These are phyloP conservation scores for Heliconius hermathena DNA, from an alignment of 1,140 invertebrate genomes.

Conservation along the genomic window DNA sequence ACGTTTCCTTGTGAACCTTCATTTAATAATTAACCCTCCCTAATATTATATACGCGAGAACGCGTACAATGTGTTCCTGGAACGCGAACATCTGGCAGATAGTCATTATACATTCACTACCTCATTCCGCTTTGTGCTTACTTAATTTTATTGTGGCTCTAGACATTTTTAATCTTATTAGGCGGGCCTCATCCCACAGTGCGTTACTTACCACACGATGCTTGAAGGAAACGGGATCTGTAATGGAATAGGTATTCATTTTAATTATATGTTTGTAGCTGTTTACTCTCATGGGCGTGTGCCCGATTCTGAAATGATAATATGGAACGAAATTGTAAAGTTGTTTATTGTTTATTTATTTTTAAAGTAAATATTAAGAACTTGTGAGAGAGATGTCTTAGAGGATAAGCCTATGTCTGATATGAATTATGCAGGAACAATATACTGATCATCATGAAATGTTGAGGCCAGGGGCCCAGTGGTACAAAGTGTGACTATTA, in stretches of 20 bases:
- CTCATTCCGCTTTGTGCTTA: slow-evolving; percentile 29
- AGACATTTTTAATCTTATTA: slow-evolving; percentile 42
- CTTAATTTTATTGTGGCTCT: slow-evolving; percentile 35
- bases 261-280: slow-evolving; percentile 8
- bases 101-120: slow-evolving; percentile 35
- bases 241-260: slow-evolving; percentile 4
- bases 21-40: slow-evolving; percentile 26
- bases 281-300: not conserved
- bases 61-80: slow-evolving; percentile 16
- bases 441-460: no score
- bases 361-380: not conserved
- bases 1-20: slow-evolving; percentile 15
- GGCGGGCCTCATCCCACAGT: slow-evolving; percentile 20
- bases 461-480: no score
- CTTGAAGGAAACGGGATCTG: slow-evolving; percentile 3
- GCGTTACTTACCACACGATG: slow-evolving; percentile 22
- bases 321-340: not conserved
- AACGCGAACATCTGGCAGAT: slow-evolving; percentile 31
- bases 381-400: not conserved
- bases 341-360: not conserved
- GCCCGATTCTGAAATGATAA: not conserved
- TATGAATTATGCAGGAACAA: not conserved
- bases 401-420: not conserved
- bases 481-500: no score
- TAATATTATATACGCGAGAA: slow-evolving; percentile 22